A percentile compares a stretch with the other conserved stretches of the same genome.
These are phyloP conservation scores for Stratiomys singularior DNA, from an alignment of 2,888 invertebrate species.

Conservation along the genomic window DNA sequence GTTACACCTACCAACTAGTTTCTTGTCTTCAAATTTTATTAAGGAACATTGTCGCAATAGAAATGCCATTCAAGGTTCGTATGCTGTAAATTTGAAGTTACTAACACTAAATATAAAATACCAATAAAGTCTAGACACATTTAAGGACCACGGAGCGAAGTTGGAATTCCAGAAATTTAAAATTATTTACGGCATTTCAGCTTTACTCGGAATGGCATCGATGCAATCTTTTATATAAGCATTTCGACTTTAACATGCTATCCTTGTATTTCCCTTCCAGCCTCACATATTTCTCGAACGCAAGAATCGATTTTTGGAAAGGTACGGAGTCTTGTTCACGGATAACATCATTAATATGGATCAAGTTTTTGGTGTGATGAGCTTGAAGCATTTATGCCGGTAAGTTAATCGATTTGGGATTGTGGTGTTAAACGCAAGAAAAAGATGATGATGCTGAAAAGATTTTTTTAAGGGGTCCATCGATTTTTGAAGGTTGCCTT, in stretches of 20 bases:
- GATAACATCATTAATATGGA: slow-evolving; percentile 62
- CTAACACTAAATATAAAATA: neutral
- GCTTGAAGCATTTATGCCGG: slow-evolving; percentile 78
- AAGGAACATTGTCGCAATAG: slow-evolving; percentile 72
- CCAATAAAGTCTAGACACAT: slow-evolving; percentile 8
- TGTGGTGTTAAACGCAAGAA: neutral
- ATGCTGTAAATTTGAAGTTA: no score
- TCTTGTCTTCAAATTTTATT: slow-evolving; percentile 76
- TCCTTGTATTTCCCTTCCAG: slow-evolving; percentile 70
- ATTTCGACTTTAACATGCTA: no score
- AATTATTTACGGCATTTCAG: no score
- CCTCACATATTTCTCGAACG: slow-evolving; percentile 58
- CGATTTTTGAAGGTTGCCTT: neutral
- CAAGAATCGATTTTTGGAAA: slow-evolving; percentile 62
- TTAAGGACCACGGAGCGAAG: neutral
- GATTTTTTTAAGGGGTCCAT: neutral
- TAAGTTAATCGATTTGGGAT: slow-evolving; percentile 56
- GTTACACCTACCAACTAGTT: slow-evolving; percentile 77
- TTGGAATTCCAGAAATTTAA: no score
- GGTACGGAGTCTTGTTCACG: slow-evolving; percentile 61
- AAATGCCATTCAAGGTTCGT: slow-evolving; percentile 66
- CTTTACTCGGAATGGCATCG: no score
- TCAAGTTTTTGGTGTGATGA: slow-evolving; percentile 66
- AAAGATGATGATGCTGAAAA: neutral
- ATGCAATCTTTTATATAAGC: no score